Conservation (phyloP, 2,113 vertebrate genomes). For the Cyprinodon variegatus region DNA sequence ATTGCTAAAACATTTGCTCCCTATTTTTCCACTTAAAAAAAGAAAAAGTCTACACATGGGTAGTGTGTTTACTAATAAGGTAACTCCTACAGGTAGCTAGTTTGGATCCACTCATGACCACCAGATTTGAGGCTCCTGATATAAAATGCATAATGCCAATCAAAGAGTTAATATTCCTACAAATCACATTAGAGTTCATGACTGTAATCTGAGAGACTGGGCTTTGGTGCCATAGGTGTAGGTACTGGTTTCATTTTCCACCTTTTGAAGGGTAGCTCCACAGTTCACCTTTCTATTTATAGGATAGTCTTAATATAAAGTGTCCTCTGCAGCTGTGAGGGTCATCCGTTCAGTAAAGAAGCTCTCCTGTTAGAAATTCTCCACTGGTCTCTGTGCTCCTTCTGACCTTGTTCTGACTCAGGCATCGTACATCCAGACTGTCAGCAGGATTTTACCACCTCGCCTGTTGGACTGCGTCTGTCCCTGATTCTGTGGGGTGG, state of each 20-base stretch:
- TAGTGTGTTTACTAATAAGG: too few species aligned
- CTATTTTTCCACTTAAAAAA: too few species aligned
- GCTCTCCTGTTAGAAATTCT: conserved; percentile 25
- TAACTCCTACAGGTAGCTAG: too few species aligned
- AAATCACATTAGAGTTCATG: too few species aligned
- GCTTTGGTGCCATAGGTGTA: too few species aligned
- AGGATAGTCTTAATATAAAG: conserved; percentile 8
- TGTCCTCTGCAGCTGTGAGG: conserved; percentile 27
- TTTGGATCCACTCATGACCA: too few species aligned
- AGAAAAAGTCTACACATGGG: too few species aligned
- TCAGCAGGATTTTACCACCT: conserved; percentile 25
- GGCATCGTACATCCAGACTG: conserved; percentile 1
- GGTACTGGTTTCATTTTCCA: neutral
- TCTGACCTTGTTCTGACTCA: conserved; percentile 24
- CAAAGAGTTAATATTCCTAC: too few species aligned
- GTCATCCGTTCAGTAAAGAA: conserved; percentile 1
- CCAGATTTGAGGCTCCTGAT: too few species aligned
- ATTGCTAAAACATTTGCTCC: too few species aligned
- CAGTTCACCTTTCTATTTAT: conserved; percentile 23
- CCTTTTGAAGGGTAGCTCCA: neutral
- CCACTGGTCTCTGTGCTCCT: conserved; percentile 8
- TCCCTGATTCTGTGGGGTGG: neutral
- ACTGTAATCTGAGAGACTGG: too few species aligned
- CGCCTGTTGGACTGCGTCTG: neutral
- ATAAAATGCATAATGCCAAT: too few species aligned